These are phyloP conservation scores for Chromis chromis DNA, from an alignment of 2,797 vertebrate species.

Conservation along the genomic window DNA sequence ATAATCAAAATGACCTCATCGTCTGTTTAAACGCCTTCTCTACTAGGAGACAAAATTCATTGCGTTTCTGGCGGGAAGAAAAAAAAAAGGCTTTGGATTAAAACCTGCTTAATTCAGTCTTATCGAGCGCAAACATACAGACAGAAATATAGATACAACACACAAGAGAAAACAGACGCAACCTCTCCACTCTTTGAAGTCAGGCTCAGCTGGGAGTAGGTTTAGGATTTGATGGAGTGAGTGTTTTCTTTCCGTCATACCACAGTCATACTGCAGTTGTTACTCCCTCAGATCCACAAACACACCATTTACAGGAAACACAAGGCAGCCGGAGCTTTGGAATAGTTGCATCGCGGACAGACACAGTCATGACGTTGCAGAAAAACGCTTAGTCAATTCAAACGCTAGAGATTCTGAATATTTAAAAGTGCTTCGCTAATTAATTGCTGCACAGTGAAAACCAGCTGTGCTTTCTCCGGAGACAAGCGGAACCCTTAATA, in stretches of 20 bases:
- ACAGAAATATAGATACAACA: constrained; percentile 35
- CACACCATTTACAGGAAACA: constrained; percentile 13
- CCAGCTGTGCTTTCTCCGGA: constrained; percentile 4
- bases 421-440: constrained; percentile 21
- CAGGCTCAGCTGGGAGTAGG: constrained; percentile 43
- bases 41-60: constrained; percentile 7
- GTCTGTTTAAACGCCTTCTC: background rate
- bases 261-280: constrained; percentile 31
- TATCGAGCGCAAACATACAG: constrained; percentile 21
- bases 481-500: constrained; percentile 9
- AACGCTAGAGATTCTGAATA: background rate
- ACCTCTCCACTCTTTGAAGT: constrained; percentile 52
- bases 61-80: background rate
- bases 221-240: constrained; percentile 49
- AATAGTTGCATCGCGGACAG: constrained; percentile 13
- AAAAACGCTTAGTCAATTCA: constrained; percentile 9
- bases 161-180: constrained; percentile 18
- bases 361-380: background rate
- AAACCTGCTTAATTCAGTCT: constrained; percentile 23
- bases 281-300: constrained; percentile 37
- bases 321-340: constrained; percentile 16
- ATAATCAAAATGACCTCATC: constrained; percentile 1
- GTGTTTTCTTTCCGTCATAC: background rate
- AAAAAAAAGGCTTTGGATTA: constrained; percentile 3
- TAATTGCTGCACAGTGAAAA: constrained; percentile 23